phyloP scores from a whole-genome alignment of 2,888 invertebrate genomes.

The Calliscelio sp. region DNA sequence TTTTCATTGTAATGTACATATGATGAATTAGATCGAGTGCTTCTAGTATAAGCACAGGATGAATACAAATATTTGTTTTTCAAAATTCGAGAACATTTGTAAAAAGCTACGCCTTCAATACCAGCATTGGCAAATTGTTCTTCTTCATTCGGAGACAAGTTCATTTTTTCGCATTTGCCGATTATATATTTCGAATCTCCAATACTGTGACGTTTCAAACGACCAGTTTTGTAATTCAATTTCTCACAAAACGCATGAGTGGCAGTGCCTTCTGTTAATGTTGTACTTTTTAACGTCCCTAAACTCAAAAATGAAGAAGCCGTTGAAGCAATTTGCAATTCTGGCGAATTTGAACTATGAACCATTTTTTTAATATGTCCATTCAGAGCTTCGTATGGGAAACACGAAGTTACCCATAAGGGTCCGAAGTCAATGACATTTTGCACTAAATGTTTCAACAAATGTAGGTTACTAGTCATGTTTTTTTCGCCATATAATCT shows the following conservation, averaged over 20 bases:
- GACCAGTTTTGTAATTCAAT: slow-evolving; percentile 2
- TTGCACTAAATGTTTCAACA: slow-evolving; percentile 67
- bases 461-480: slow-evolving; percentile 73
- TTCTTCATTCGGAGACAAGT: background rate
- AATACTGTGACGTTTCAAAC: background rate
- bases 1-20: background rate
- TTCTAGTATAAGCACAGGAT: background rate
- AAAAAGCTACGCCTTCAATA: background rate
- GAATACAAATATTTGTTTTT: slow-evolving; percentile 16
- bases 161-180: background rate
- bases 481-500: slow-evolving; percentile 25
- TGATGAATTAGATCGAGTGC: background rate
- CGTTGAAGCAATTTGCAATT: background rate
- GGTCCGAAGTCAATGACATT: slow-evolving; percentile 40
- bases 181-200: background rate
- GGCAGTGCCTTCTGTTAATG: background rate
- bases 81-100: background rate
- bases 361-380: slow-evolving; percentile 7
- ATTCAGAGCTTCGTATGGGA: slow-evolving; percentile 18
- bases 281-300: background rate
- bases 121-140: background rate
- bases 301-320: background rate
- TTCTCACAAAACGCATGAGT: background rate
- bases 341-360: slow-evolving; percentile 6
- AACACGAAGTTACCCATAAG: slow-evolving; percentile 6